Conservation (phyloP, 2,797 vertebrate species). For the Corythornis leucogaster region DNA sequence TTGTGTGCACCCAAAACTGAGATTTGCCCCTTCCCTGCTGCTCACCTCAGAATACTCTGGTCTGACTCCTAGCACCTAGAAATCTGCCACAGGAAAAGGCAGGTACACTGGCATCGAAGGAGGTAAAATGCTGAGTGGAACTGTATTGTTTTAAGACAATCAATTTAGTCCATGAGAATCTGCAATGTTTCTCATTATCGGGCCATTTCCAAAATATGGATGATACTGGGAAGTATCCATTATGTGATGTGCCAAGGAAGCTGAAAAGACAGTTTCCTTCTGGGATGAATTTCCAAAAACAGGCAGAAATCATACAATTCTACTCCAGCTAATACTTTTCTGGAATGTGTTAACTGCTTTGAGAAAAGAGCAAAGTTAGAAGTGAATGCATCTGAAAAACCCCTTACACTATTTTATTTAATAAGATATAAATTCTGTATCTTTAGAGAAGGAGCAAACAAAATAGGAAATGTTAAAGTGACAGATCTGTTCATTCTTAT, state of each 20-base stretch:
- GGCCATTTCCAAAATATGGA: not conserved
- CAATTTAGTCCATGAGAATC: conserved; percentile 17
- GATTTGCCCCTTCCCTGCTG: not conserved
- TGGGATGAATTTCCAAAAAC: not conserved
- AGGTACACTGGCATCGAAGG: conserved; percentile 11
- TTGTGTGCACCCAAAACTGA: not conserved
- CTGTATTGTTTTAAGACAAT: not conserved
- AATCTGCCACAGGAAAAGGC: not conserved
- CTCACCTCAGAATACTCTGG: not conserved
- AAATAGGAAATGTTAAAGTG: not conserved
- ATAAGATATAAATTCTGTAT: not conserved
- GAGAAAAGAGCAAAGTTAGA: not conserved
- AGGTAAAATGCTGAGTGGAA: not conserved
- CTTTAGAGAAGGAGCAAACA: not conserved
- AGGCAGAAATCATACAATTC: not conserved
- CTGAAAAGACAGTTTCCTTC: not conserved
- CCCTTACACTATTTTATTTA: not conserved
- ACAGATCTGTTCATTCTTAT: not conserved
- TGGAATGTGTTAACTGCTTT: not conserved
- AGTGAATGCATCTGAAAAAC: not conserved
- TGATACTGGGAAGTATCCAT: not conserved
- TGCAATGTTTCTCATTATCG: not conserved
- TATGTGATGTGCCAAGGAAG: not conserved
- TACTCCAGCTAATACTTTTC: not conserved
- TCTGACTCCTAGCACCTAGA: not conserved